Evolutionary conservation across 2,888 invertebrate genomes (phyloP), one percentile per base, ranked within the genome.

Genomic region (Thelaira solivaga): DNA sequence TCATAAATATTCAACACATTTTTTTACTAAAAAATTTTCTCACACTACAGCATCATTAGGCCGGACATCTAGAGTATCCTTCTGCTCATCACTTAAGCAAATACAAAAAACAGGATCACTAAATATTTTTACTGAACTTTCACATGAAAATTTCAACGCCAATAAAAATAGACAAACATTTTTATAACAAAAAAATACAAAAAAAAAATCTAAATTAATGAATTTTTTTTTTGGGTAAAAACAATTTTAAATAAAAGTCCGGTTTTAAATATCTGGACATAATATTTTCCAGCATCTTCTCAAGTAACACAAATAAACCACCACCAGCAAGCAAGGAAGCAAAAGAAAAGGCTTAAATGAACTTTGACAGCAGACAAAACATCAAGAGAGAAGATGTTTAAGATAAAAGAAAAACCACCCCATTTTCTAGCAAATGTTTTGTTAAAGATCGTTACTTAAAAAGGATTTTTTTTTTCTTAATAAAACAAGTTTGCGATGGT

Each of bases 131-230:
- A 31, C 72, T 81, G 80, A 81, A 80, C 80, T 81, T 81, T 81
- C 81, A 81, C 81, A 81, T 81, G 78, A 65, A 80, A 78, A 78
- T 76, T 81, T 78, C 77, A 78, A 64, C 77, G 64, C 73, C 34
- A 49, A n/a, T 8, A 13, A 26, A 29, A 41, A 49, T 31, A 24
- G 0, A 8, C 29, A 45, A 39, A 47, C 29, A 4, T 68, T 69
- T 69, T 61, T 4, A 16, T 31, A 41, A 16, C 4, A 69, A 59
- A 69, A 61, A 41, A 31, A 31, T n/a, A n/a, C 0, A 13, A n/a
- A n/a, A n/a, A n/a, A n/a, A n/a, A n/a, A n/a, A n/a, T n/a, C n/a
- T n/a, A n/a, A n/a, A n/a, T n/a, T n/a, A n/a, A n/a, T n/a, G 4
- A 39, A 49, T 47, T 59, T 68, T 13, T 6, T 29, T 10, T 8